phyloP scores from a whole-genome alignment of 2,797 vertebrate genomes.

The Enteromius thamalakanensis region DNA sequence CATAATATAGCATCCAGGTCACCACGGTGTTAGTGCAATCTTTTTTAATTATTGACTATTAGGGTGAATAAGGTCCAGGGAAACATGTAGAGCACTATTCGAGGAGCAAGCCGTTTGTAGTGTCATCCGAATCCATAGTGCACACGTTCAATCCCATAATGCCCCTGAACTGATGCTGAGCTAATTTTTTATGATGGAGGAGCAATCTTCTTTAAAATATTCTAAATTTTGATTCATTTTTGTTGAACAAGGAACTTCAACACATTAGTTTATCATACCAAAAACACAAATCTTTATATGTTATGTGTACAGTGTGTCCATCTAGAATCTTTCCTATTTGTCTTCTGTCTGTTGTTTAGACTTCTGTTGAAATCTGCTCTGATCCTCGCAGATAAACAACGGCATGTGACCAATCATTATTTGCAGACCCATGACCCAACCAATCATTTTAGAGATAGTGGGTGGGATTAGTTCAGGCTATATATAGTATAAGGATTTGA shows the following conservation, averaged over 20 bases:
- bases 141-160: not conserved
- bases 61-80: not conserved
- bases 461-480: constrained; percentile 51
- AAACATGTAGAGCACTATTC: not conserved
- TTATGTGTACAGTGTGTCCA: not conserved
- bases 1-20: too few relatives aligned
- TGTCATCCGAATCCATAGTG: not conserved
- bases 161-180: not conserved
- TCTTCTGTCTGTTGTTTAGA: constrained; percentile 33
- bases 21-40: too few relatives aligned
- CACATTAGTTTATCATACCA: not conserved
- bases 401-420: constrained; percentile 45
- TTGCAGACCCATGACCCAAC: constrained; percentile 34
- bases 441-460: constrained; percentile 55
- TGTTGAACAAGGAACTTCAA: not conserved
- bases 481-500: constrained; percentile 31
- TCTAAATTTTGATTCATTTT: not conserved
- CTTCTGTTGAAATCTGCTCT: constrained; percentile 37
- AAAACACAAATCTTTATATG: not conserved
- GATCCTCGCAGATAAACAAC: constrained; percentile 51
- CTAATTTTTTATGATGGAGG: not conserved
- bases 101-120: not conserved
- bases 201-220: not conserved
- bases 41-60: not conserved
- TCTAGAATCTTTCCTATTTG: constrained; percentile 14